phyloP scores from a whole-genome alignment of 2,113 vertebrate genomes.

The Trematomus loennbergii region DNA sequence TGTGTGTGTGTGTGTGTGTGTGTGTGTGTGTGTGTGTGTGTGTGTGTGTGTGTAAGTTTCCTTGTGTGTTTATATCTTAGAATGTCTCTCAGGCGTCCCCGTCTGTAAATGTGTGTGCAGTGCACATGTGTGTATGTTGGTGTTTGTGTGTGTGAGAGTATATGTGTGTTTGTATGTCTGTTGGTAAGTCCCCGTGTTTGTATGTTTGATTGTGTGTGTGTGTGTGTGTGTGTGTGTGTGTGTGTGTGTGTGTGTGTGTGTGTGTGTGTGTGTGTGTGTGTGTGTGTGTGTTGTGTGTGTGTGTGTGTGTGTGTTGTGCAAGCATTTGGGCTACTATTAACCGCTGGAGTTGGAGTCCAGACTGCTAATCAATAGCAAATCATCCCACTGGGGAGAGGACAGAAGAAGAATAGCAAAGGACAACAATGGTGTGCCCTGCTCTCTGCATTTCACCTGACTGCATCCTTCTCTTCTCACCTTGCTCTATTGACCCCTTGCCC shows the following conservation, averaged over 20 bases:
- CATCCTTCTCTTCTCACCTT: slow-evolving; percentile 58
- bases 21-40: too few species aligned
- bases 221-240: slow-evolving; percentile 18
- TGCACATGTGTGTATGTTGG: neutral
- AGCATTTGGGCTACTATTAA: neutral
- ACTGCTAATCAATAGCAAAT: slow-evolving; percentile 77
- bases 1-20: neutral
- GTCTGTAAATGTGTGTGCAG: slow-evolving; percentile 12
- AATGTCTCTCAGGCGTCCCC: neutral
- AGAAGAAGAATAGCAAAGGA: slow-evolving; percentile 66
- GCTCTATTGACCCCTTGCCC: slow-evolving; percentile 49
- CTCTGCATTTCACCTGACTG: slow-evolving; percentile 50
- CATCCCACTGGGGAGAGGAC: slow-evolving; percentile 53
- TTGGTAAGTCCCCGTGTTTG: neutral
- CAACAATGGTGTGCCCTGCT: slow-evolving; percentile 53
- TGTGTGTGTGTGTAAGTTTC: slow-evolving; percentile 10
- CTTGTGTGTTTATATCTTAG: slow-evolving; percentile 16
- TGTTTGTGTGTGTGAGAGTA: neutral
- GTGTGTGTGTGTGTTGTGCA: too few species aligned
- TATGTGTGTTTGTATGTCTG: neutral
- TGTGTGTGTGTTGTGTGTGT: too few species aligned
- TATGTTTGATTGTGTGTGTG: slow-evolving; percentile 10
- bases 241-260: slow-evolving; percentile 24
- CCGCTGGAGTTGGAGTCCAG: slow-evolving; percentile 39
- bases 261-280: neutral